These are phyloP conservation scores for Girardinus metallicus DNA, from an alignment of 2,797 vertebrate species.

Conservation along the genomic window DNA sequence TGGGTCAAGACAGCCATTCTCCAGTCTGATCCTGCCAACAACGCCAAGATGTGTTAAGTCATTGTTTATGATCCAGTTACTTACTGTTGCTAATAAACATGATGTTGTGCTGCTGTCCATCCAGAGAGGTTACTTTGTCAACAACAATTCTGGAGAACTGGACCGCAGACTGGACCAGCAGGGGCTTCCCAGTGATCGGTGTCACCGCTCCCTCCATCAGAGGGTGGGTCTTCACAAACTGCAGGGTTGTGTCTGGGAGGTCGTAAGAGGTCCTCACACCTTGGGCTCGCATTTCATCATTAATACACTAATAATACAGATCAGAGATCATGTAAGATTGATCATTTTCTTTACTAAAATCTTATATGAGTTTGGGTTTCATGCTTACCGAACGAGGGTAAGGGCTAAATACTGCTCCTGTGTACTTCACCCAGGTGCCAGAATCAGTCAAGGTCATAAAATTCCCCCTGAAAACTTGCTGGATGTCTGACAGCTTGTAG, in stretches of 20 bases:
- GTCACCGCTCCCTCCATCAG: slow-evolving; percentile 19
- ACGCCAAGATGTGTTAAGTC: neutral
- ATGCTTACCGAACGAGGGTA: slow-evolving; percentile 35
- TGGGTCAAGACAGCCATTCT: too few relatives aligned
- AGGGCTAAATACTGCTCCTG: slow-evolving; percentile 14
- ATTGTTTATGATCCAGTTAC: neutral
- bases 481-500: slow-evolving; percentile 48
- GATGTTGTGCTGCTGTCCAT: slow-evolving; percentile 20
- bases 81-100: slow-evolving; percentile 41
- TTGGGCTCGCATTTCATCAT: slow-evolving; percentile 12
- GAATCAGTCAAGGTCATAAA: slow-evolving; percentile 31
- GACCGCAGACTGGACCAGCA: slow-evolving; percentile 12
- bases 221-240: slow-evolving; percentile 38
- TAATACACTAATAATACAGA: slow-evolving; percentile 33
- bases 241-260: slow-evolving; percentile 25
- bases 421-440: slow-evolving; percentile 26
- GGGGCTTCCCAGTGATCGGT: slow-evolving; percentile 31
- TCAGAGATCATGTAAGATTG: neutral
- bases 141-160: slow-evolving; percentile 31
- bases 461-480: slow-evolving; percentile 30
- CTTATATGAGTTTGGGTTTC: neutral
- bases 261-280: slow-evolving; percentile 18
- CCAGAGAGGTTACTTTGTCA: slow-evolving; percentile 28
- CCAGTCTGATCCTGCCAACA: neutral
- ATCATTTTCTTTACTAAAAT: neutral